Evolutionary conservation across 2,888 invertebrate genomes (phyloP).

Genomic region (Epinotia brunnichana): DNA sequence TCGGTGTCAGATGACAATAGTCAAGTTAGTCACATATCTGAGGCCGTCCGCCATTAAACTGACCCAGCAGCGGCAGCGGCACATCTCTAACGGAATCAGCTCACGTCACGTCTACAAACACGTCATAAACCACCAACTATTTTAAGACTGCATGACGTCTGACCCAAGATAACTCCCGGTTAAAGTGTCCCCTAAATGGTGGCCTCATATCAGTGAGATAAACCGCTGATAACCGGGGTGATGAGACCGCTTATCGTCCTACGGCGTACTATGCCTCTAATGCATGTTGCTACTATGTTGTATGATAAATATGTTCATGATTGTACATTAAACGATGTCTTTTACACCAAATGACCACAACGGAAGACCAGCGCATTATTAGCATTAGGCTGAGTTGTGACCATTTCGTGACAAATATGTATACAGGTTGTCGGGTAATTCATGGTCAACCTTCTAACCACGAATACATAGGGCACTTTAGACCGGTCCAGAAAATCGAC

Average conservation of each 20-base stretch:
- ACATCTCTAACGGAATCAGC: constrained; percentile 27
- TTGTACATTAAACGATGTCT: background rate
- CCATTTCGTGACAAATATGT: no score
- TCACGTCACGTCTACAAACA: constrained; percentile 32
- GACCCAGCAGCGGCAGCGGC: constrained; percentile 1
- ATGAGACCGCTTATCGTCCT: constrained; percentile 62
- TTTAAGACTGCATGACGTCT: constrained; percentile 47
- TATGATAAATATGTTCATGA: constrained; percentile 22
- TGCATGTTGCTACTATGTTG: constrained; percentile 41
- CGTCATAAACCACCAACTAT: constrained; percentile 43
- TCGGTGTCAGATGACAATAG: background rate
- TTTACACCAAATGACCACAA: background rate
- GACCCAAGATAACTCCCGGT: constrained; percentile 67
- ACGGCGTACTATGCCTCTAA: constrained; percentile 55
- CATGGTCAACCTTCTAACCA: no score
- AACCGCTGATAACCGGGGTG: constrained; percentile 65
- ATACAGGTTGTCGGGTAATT: no score
- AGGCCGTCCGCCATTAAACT: no score
- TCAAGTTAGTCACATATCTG: background rate
- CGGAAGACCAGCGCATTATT: no score
- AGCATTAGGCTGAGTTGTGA: no score
- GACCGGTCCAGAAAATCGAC: no score
- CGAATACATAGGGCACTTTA: no score
- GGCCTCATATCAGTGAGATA: constrained; percentile 67
- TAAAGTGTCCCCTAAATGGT: constrained; percentile 60